These are phyloP conservation scores for Eristalinus sepulchralis DNA, from an alignment of 2,888 invertebrate species.

Conservation along the genomic window DNA sequence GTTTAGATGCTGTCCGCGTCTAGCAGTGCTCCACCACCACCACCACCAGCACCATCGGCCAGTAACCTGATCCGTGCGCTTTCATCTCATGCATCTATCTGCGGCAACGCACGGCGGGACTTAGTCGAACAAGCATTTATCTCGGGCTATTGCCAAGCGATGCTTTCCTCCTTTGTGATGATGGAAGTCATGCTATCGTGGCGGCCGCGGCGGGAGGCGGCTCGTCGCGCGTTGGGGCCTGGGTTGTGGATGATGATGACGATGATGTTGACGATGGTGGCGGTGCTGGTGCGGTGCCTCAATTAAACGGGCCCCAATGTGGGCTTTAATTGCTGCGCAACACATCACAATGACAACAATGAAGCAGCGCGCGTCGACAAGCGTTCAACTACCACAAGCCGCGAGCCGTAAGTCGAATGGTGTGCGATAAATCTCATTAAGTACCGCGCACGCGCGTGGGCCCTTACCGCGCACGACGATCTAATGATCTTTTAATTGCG, in stretches of 20 bases:
- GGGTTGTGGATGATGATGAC: neutral
- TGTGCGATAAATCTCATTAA: conserved; percentile 69
- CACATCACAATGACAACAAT: conserved; percentile 66
- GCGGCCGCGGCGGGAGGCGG: too few relatives aligned
- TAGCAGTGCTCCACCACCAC: neutral
- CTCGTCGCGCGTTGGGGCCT: too few relatives aligned
- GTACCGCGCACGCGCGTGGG: conserved; percentile 54
- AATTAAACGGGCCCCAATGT: conserved; percentile 70
- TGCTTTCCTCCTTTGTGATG: conserved; percentile 62
- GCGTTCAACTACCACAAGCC: conserved; percentile 53
- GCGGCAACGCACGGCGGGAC: conserved; percentile 19
- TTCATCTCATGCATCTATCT: conserved; percentile 60
- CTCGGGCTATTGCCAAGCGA: conserved; percentile 20
- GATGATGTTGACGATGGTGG: neutral
- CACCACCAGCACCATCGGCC: neutral
- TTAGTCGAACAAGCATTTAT: conserved; percentile 22
- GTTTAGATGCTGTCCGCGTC: conserved; percentile 69
- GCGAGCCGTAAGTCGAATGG: conserved; percentile 6
- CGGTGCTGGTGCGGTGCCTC: conserved; percentile 54
- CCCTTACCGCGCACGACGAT: conserved; percentile 20
- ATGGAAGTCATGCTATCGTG: conserved; percentile 48
- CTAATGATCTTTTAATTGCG: conserved; percentile 70
- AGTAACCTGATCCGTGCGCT: conserved; percentile 67
- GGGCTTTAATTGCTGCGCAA: conserved; percentile 68
- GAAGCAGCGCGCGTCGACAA: conserved; percentile 64